A percentile compares a stretch with the other conserved stretches of the same genome.
phyloP scores from a whole-genome alignment of 2,797 vertebrate genomes.

The Tragopan temminckii region DNA sequence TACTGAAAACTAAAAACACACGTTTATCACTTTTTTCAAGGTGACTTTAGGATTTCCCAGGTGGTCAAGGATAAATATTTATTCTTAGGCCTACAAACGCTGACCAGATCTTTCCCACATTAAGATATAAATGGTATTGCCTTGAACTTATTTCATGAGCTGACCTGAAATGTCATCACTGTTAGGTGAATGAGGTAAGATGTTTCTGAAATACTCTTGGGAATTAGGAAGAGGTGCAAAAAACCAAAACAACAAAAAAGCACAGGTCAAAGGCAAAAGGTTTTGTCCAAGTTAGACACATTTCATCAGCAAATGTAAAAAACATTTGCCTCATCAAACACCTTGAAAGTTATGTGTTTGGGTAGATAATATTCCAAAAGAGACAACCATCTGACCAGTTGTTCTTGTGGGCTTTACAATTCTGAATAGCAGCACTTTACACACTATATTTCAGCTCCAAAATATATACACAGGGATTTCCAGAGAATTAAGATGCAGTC shows the following conservation, averaged over 20 bases:
- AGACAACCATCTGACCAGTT: not conserved
- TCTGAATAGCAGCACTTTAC: not conserved
- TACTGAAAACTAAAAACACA: not conserved
- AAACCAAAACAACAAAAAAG: not conserved
- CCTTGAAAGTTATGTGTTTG: not conserved
- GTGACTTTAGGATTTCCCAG: not conserved
- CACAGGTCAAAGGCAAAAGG: not conserved
- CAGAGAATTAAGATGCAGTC: not conserved
- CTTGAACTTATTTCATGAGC: not conserved
- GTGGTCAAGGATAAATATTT: not conserved
- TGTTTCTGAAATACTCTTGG: not conserved
- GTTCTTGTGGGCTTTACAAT: not conserved
- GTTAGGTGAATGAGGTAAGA: not conserved
- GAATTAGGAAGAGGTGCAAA: not conserved
- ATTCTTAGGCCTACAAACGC: not conserved
- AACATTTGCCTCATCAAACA: not conserved
- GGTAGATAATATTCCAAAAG: not conserved
- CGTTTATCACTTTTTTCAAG: not conserved
- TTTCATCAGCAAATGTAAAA: slow-evolving; percentile 5
- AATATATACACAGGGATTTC: not conserved
- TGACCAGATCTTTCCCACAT: not conserved
- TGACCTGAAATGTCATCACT: not conserved
- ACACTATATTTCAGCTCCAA: not conserved
- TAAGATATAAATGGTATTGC: not conserved
- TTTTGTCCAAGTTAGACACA: not conserved